These are phyloP conservation scores for Pseudoips prasinana DNA, from an alignment of 2,888 invertebrate species.

Conservation along the genomic window DNA sequence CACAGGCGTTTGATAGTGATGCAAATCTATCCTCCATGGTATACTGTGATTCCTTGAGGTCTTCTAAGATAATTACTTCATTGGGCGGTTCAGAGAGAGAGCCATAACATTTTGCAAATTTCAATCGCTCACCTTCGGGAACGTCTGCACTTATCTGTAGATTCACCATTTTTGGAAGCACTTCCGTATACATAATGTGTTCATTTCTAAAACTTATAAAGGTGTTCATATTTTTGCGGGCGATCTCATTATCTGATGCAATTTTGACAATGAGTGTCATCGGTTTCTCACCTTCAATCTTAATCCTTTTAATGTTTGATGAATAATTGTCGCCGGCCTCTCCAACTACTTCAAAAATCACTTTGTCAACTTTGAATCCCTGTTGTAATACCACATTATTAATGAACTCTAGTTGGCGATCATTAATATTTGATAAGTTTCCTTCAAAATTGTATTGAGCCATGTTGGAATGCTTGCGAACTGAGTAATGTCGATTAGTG, in stretches of 20 bases:
- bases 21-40: conserved; percentile 42
- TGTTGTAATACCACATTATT: conserved; percentile 35
- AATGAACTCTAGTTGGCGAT: conserved; percentile 40
- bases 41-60: conserved; percentile 38
- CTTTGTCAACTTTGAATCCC: conserved; percentile 36
- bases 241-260: conserved; percentile 34
- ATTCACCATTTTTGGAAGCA: conserved; percentile 42
- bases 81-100: conserved; percentile 30
- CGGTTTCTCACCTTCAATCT: conserved; percentile 30
- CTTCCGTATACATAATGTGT: conserved; percentile 37
- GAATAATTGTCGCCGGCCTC: conserved; percentile 42
- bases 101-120: conserved; percentile 46
- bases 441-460: conserved; percentile 36
- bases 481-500: no score
- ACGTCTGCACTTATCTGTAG: conserved; percentile 40
- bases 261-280: conserved; percentile 47
- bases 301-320: conserved; percentile 36
- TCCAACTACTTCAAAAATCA: conserved; percentile 36
- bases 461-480: no score
- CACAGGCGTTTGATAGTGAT: conserved; percentile 35
- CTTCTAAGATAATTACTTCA: conserved; percentile 52
- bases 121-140: conserved; percentile 36
- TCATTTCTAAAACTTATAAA: conserved; percentile 41
- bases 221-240: conserved; percentile 24
- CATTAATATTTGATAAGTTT: conserved; percentile 28